Base-by-base conservation (phyloP, 2,888 invertebrate species). In the Lutraria lutraria region DNA sequence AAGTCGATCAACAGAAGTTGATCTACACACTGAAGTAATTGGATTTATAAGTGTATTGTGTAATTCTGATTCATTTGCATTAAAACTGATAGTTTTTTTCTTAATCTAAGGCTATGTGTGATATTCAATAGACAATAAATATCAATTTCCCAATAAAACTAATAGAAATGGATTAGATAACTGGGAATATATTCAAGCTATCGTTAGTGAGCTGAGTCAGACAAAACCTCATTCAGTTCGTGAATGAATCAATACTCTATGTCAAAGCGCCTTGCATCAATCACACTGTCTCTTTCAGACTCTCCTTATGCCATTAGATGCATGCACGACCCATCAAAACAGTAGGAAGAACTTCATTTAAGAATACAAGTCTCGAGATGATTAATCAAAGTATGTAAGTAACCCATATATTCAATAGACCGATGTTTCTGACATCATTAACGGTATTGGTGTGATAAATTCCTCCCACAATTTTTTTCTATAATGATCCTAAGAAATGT, bases 221-320 rank as follows among this genome's bases (percentile, higher is more conserved):
- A 10, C 63, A 68, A 25, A 68, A 12, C 8, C 25, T 68, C 12
- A 68, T 25, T 25, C 25, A 3, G 21, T 25, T 68, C 13, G 21
- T 68, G 63, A 68, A 68, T 68, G 63, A 68, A 68, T 68, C 63
- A 68, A 68, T 60, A 60, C 60, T 25, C 25, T 68, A 68, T 68
- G 25, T 25, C 0, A 25, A 68, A 68, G 25, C 25, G 63, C 25
- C 63, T 68, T 68, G 63, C 63, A 68, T 68, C 63, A 21, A 25
- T 68, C 25, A 68, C 13, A 25, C n/a, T 63, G 63, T 63, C 63
- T 68, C 25, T 68, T 25, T 25, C 60, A 60, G 60, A 60, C 21
- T n/a, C 21, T n/a, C 60, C 60, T n/a, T 1, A 21, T 15, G n/a
- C n/a, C 21, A 21, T 19, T 60, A 56, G 56, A 60, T 21, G 19